phyloP scores from a whole-genome alignment of 2,888 invertebrate species.

The Eudasyphora cyanicolor region DNA sequence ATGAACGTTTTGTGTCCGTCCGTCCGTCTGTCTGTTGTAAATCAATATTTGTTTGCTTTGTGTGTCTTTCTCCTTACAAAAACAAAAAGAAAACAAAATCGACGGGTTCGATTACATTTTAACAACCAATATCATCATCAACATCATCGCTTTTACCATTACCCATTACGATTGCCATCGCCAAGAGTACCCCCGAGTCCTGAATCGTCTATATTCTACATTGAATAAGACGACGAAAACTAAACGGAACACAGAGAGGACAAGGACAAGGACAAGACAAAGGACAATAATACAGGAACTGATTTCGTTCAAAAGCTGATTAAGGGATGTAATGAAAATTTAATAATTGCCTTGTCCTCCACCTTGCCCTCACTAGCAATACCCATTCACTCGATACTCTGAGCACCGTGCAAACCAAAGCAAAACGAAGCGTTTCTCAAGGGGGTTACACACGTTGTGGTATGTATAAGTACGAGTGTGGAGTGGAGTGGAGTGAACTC shows the following conservation, averaged over 20 bases:
- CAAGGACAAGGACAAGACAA: conserved; percentile 49
- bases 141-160: conserved; percentile 48
- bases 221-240: conserved; percentile 45
- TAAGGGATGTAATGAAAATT: conserved; percentile 79
- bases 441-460: conserved; percentile 47
- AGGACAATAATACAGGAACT: conserved; percentile 63
- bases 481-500: conserved; percentile 10
- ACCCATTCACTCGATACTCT: not conserved
- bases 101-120: conserved; percentile 67
- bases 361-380: no score
- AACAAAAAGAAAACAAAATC: no score
- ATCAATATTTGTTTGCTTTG: conserved; percentile 65
- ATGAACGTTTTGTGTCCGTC: not conserved
- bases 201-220: conserved; percentile 43
- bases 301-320: conserved; percentile 74
- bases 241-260: not conserved
- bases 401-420: conserved; percentile 31
- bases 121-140: conserved; percentile 65
- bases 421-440: conserved; percentile 40
- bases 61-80: conserved; percentile 15
- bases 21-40: conserved; percentile 49
- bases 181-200: not conserved
- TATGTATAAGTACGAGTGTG: no score
- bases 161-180: no score
- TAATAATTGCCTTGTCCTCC: conserved; percentile 74